Conservation (phyloP, 2,113 vertebrate genomes). For the Passer montanus region DNA sequence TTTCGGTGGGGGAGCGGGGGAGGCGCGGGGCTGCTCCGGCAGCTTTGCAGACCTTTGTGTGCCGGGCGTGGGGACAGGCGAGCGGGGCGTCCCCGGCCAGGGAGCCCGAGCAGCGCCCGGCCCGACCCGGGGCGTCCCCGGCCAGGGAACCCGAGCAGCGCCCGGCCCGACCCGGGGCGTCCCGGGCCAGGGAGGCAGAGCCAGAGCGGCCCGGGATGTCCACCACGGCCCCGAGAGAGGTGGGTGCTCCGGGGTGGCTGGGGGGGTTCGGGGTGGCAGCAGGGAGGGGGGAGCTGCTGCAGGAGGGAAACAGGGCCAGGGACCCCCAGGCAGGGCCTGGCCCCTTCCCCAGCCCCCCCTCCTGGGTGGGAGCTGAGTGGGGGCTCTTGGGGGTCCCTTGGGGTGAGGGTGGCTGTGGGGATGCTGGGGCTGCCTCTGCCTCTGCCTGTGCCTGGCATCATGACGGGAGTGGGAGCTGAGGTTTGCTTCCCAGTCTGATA, state of each 20-base stretch:
- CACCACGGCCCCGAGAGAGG: background rate
- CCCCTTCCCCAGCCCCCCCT: background rate
- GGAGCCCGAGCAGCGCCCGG: background rate
- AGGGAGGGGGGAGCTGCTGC: background rate
- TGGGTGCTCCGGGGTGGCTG: background rate
- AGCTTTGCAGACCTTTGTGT: background rate
- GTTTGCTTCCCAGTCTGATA: background rate
- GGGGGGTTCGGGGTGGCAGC: background rate
- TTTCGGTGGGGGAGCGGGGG: background rate
- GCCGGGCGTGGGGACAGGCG: background rate
- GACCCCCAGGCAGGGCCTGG: background rate
- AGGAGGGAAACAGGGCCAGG: background rate
- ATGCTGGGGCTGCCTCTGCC: background rate
- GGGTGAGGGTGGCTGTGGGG: background rate
- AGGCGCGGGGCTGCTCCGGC: background rate
- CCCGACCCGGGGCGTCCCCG: background rate
- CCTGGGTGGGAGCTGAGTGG: rapidly evolving
- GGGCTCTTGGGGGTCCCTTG: background rate
- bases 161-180: background rate
- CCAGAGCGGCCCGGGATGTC: background rate
- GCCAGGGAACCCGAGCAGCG: background rate
- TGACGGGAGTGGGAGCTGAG: background rate
- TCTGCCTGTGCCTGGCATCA: too few relatives aligned
- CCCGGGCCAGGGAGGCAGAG: background rate
- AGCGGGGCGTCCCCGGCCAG: background rate